Conservation (phyloP, 2,888 invertebrate genomes). For the Antheraea yamamai region DNA sequence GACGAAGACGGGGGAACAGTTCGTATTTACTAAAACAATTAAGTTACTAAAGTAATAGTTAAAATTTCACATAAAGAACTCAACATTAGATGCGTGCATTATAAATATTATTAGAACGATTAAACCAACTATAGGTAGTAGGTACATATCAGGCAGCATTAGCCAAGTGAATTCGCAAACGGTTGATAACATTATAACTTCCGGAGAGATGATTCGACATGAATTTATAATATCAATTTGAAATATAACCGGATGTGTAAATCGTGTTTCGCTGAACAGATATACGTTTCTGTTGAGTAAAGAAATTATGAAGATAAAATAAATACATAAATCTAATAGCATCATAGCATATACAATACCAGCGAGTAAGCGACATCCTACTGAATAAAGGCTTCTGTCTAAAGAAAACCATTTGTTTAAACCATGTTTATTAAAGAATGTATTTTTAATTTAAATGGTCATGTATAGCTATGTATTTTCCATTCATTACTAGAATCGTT, state of each 20-base stretch:
- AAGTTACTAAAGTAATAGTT: too few species aligned
- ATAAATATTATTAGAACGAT: background rate
- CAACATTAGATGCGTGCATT: background rate
- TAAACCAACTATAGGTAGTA: background rate
- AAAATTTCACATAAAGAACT: background rate
- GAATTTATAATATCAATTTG: conserved; percentile 13
- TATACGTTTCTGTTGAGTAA: background rate
- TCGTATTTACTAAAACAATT: background rate
- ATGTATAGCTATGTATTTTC: background rate
- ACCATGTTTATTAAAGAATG: background rate
- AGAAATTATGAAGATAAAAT: background rate
- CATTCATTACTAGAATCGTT: background rate
- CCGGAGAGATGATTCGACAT: conserved; percentile 10
- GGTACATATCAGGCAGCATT: background rate
- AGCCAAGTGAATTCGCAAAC: conserved; percentile 2
- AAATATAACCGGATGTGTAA: conserved; percentile 12
- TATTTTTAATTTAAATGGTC: background rate
- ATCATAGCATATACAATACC: too few species aligned
- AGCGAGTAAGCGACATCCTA: too few species aligned
- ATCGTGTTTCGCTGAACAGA: conserved; percentile 3
- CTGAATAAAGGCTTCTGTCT: too few species aligned
- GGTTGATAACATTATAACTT: conserved; percentile 12
- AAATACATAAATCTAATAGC: too few species aligned
- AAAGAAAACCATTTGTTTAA: too few species aligned
- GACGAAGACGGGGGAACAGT: too few species aligned